Evolutionary conservation across 1,140 invertebrate genomes (phyloP), one percentile per base, ranked within the genome.

Genomic region (Atopsyche davidsoni): DNA sequence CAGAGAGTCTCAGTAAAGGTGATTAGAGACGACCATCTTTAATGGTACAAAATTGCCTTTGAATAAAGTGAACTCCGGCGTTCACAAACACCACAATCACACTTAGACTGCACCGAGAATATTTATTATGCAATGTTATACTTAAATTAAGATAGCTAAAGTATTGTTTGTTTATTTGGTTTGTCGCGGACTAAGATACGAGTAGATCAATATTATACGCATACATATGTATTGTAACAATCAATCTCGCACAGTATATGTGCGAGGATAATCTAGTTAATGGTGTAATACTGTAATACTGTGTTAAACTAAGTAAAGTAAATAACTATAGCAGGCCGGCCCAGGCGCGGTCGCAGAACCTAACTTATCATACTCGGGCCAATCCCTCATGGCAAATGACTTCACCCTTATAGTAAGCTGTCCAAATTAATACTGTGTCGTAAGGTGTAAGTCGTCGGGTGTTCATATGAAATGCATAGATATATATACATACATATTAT

Each of bases 61-160:
- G 55, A 57, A 47, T 55, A 42, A 52, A 52, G 51, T 52, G 50
- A 47, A 57, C 52, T 57, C 55, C 49, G 49, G 44, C 52, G 55
- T 46, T 23, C 41, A 32, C 41, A 50, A 48, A 53, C 55, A 57
- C 55, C 55, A 57, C 55, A 57, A 57, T 57, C 55, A 53, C 51
- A 39, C 49, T 57, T 57, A 57, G 55, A 57, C 55, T 57, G 55
- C 55, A 57, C 55, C 49, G 43, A 57, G 46, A 56, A 51, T 57
- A 53, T 57, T 57, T 57, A 57, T 57, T 53, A 53, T 51, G 55
- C 55, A 57, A 53, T 57, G 55, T 57, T 57, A 57, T 57, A 53
- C 55, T 57, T 53, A 57, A 57, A 50, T 42, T 53, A 53, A 56
- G 54, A 42, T 56, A 56, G 54, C 53, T 55, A 55, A 55, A 55